phyloP scores from a whole-genome alignment of 1,140 invertebrate species.

The Belonocnema kinseyi region DNA sequence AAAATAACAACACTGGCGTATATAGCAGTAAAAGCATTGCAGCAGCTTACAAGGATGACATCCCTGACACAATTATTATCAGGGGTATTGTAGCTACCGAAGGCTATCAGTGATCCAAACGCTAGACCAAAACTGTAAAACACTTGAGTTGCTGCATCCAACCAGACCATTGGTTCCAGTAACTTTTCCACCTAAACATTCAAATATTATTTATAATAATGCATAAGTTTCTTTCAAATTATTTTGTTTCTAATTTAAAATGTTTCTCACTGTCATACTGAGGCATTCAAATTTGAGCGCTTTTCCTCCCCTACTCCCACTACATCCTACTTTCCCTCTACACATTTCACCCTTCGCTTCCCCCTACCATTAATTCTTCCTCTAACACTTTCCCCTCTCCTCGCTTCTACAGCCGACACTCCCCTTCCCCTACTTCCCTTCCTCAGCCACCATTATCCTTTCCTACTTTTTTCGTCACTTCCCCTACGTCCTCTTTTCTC shows the following conservation, averaged over 20 bases:
- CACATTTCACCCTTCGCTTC: too few relatives aligned
- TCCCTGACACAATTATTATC: slow-evolving; percentile 94
- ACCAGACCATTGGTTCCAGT: slow-evolving; percentile 89
- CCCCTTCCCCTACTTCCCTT: too few relatives aligned
- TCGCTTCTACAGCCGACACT: too few relatives aligned
- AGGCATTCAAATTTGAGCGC: too few relatives aligned
- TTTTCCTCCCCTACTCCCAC: too few relatives aligned
- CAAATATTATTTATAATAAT: background rate
- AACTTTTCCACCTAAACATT: slow-evolving; percentile 85
- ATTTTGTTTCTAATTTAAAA: background rate
- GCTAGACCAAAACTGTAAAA: slow-evolving; percentile 96
- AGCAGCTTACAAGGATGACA: slow-evolving; percentile 90
- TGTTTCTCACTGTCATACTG: too few relatives aligned
- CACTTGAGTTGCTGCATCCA: slow-evolving; percentile 96
- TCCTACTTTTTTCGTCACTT: too few relatives aligned
- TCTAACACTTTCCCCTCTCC: too few relatives aligned
- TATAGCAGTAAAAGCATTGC: slow-evolving; percentile 94
- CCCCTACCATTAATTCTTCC: too few relatives aligned
- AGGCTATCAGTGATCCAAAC: slow-evolving; percentile 94
- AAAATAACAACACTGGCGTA: slow-evolving; percentile 96
- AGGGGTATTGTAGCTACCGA: slow-evolving; percentile 92
- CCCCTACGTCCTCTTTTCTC: too few relatives aligned
- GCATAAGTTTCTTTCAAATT: slow-evolving; percentile 7
- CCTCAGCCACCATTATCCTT: too few relatives aligned
- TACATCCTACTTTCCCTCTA: too few relatives aligned